Percentiles rank a stretch among this genome's conserved stretches.
These are phyloP conservation scores for Acromyrmex echinatior DNA, from an alignment of 1,140 invertebrate species.

Conservation along the genomic window DNA sequence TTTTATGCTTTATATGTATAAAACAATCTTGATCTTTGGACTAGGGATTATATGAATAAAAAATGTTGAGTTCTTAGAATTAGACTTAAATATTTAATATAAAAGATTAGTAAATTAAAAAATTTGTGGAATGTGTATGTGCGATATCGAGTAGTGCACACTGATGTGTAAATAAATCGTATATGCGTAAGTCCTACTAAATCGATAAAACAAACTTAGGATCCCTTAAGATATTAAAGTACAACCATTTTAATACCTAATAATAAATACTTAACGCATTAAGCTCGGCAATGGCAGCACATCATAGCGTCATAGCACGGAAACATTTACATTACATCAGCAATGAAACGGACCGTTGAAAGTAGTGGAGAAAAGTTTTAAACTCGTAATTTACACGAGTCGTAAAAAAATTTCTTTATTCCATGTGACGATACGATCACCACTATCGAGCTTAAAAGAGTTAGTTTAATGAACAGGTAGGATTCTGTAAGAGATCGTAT, in stretches of 20 bases:
- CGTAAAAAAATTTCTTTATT: constrained; percentile 5
- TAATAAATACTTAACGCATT: constrained; percentile 20
- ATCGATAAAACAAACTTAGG: too few relatives aligned
- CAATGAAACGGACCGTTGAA: constrained; percentile 6
- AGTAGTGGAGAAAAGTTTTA: not conserved
- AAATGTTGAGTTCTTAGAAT: too few relatives aligned
- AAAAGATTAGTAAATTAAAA: too few relatives aligned
- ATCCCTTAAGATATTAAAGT: constrained; percentile 19
- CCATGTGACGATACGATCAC: not conserved
- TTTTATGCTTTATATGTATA: too few relatives aligned
- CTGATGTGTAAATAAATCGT: too few relatives aligned
- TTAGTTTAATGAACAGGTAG: not conserved
- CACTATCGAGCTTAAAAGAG: constrained; percentile 16
- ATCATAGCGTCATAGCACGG: not conserved
- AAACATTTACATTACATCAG: constrained; percentile 27
- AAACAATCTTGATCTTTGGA: too few relatives aligned
- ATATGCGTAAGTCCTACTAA: too few relatives aligned
- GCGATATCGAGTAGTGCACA: too few relatives aligned
- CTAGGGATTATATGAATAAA: too few relatives aligned
- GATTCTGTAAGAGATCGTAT: constrained; percentile 45
- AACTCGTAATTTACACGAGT: constrained; percentile 14
- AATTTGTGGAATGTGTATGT: too few relatives aligned
- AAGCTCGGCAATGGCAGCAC: constrained; percentile 44
- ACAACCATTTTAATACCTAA: constrained; percentile 10
- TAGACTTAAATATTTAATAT: too few relatives aligned